Evolutionary conservation across 2,888 invertebrate species (phyloP), one percentile per base, ranked within the genome.

Genomic region (Lysandra coridon): DNA sequence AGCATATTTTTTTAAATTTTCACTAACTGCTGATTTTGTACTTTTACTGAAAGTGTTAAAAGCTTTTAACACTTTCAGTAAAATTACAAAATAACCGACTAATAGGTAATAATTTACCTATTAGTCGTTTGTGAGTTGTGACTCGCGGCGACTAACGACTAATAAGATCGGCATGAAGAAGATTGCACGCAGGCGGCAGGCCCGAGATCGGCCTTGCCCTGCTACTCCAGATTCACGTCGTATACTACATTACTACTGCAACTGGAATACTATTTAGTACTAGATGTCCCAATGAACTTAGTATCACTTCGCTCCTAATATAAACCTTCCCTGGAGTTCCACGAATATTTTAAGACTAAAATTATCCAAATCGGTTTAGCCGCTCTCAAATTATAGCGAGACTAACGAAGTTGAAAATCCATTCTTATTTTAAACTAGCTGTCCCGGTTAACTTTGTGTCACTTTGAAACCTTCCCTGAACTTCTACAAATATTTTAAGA

Each of bases 171-270:
- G 44, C 74, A 30, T 60, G 62, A 74, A 74, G 60, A 79, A 79
- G 44, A 62, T 62, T 57, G 57, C 37, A 79, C 79, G 79, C 60
- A 73, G 78, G 40, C 69, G 78, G 79, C 60, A 77, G 78, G 49
- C 74, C 79, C 80, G 74, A 78, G 79, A 79, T 79, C 60, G 80
- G 80, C 82, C 81, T 81, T 82, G 82, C 80, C 80, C 82, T 73
- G 80, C 79, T 82, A 81, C 77, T 82, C 82, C 81, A 81, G 82
- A 82, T 81, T 80, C 81, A 78, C 78, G 79, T 81, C 76, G 74
- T 79, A 78, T 80, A 81, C 76, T 81, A 82, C 81, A 79, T 49
- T 80, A 80, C 81, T 80, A 33, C 80, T 80, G 57, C 57, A 57
- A 64, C 64, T 64, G 30, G 33, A 69, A 69, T 37, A 33, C 69